A percentile compares a stretch with the other conserved stretches of the same genome.
Evolutionary conservation across 2,888 invertebrate genomes (phyloP).

Genomic region (Callosobruchus maculatus): DNA sequence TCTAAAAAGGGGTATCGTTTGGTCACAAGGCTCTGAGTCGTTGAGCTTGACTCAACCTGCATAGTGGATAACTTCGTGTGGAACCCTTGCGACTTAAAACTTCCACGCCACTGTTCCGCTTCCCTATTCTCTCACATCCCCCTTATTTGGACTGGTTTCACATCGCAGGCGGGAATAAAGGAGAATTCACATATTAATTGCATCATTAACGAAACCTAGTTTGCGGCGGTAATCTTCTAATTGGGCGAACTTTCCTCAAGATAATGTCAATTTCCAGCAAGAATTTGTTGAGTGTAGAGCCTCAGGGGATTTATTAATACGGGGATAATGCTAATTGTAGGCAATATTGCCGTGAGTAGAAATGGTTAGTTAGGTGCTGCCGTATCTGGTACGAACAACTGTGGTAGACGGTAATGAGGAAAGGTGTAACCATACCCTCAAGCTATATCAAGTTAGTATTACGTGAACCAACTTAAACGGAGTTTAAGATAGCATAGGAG

Average conservation of each 20-base stretch:
- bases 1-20: too few relatives aligned
- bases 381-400: too few relatives aligned
- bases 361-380: too few relatives aligned
- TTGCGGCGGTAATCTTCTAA: constrained; percentile 39
- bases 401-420: too few relatives aligned
- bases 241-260: constrained; percentile 32
- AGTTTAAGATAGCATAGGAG: too few relatives aligned
- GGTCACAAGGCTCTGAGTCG: too few relatives aligned
- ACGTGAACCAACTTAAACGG: too few relatives aligned
- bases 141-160: constrained; percentile 43
- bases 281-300: background rate
- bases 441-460: too few relatives aligned
- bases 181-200: constrained; percentile 44
- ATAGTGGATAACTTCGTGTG: too few relatives aligned
- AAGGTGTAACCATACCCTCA: too few relatives aligned
- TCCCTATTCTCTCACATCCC: constrained; percentile 19
- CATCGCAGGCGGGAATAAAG: constrained; percentile 36
- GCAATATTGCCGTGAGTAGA: too few relatives aligned
- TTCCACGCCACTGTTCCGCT: constrained; percentile 1
- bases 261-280: background rate
- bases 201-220: constrained; percentile 40
- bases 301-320: background rate
- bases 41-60: too few relatives aligned
- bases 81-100: background rate
- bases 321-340: background rate